Percentiles rank a stretch among this genome's conserved stretches.
Evolutionary conservation across 2,113 vertebrate genomes (phyloP).

Genomic region (Varanus salvator): DNA sequence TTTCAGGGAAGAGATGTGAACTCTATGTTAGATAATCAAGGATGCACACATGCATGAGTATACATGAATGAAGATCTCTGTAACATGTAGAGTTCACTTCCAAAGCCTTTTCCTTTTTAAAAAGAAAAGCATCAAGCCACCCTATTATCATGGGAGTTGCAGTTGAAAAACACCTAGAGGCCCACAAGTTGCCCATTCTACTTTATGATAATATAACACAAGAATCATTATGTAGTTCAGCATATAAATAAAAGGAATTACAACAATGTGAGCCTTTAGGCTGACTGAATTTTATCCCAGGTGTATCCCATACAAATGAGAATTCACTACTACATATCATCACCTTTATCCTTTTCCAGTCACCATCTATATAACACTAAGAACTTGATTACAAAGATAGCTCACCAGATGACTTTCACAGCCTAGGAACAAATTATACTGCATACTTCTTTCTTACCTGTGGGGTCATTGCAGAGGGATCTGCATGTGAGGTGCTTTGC

Average conservation of each 20-base stretch:
- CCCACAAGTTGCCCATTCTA: not conserved
- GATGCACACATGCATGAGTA: too few relatives aligned
- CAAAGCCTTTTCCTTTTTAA: not conserved
- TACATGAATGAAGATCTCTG: not conserved
- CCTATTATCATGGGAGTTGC: not conserved
- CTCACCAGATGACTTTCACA: not conserved
- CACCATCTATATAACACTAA: too few relatives aligned
- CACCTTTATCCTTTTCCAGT: not conserved
- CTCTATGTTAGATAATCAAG: not conserved
- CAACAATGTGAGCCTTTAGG: not conserved
- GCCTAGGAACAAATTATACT: not conserved
- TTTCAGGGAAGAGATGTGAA: not conserved
- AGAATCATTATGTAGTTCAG: too few relatives aligned
- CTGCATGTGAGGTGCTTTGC: slow-evolving; percentile 68
- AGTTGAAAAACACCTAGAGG: not conserved
- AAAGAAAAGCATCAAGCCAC: not conserved
- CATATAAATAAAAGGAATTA: not conserved
- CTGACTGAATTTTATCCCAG: not conserved
- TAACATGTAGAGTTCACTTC: not conserved
- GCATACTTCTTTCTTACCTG: slow-evolving; percentile 80
- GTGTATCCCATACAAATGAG: not conserved
- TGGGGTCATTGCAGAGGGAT: slow-evolving; percentile 82
- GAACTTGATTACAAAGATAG: not conserved
- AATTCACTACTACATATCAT: not conserved
- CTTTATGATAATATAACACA: not conserved